Evolutionary conservation across 2,113 vertebrate species (phyloP).

Genomic region (Ornithorhynchus anatinus): DNA sequence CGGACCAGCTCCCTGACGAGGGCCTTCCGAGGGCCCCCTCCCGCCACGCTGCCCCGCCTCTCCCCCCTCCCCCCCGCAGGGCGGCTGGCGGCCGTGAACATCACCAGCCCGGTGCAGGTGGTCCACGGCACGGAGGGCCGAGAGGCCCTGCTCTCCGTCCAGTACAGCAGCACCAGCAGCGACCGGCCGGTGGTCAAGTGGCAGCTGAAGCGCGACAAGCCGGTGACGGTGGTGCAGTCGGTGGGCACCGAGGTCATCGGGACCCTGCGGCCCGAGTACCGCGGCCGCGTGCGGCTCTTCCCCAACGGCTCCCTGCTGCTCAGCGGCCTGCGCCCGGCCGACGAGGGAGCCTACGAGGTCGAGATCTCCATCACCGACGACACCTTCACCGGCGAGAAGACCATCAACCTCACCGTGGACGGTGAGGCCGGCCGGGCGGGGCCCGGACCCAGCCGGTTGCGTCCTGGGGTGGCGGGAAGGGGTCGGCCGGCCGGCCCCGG

Average conservation of each 20-base stretch:
- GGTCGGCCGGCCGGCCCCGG: no score
- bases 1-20: not conserved
- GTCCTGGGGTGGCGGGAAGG: not conserved
- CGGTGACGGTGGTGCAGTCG: slow-evolving; percentile 90
- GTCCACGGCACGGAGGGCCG: slow-evolving; percentile 83
- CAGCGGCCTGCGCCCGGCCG: slow-evolving; percentile 83
- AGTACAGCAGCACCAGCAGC: slow-evolving; percentile 84
- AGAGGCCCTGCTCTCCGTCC: slow-evolving; percentile 87
- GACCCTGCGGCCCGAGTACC: slow-evolving; percentile 86
- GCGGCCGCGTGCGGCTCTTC: slow-evolving; percentile 90
- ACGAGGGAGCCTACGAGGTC: slow-evolving; percentile 91
- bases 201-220: slow-evolving; percentile 89
- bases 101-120: slow-evolving; percentile 82
- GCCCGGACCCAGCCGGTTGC: no score
- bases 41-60: not conserved
- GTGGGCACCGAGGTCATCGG: slow-evolving; percentile 93
- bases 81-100: slow-evolving; percentile 84
- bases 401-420: slow-evolving; percentile 92
- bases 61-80: slow-evolving; percentile 61
- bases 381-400: slow-evolving; percentile 89
- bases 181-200: slow-evolving; percentile 94
- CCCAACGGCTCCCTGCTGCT: slow-evolving; percentile 93
- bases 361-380: slow-evolving; percentile 97
- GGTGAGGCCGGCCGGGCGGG: slow-evolving; percentile 69
- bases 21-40: not conserved